A percentile compares a stretch with the other conserved stretches of the same genome.
These are phyloP conservation scores for Perdita meconis DNA, from an alignment of 2,888 invertebrate genomes.

Conservation along the genomic window DNA sequence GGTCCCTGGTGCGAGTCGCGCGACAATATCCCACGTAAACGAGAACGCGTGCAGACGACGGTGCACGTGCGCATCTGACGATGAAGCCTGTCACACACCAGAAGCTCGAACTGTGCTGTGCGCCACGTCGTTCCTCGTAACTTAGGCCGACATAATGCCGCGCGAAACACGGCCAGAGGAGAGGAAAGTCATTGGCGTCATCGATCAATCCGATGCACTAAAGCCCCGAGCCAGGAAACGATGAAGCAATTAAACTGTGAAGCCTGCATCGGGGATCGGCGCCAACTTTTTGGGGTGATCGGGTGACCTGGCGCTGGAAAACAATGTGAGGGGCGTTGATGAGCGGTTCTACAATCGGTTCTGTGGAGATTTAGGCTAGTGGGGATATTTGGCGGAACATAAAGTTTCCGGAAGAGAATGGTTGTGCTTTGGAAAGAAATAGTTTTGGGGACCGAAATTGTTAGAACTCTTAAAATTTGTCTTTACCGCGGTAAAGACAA, in stretches of 20 bases:
- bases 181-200: conserved; percentile 52
- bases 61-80: conserved; percentile 52
- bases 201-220: conserved; percentile 48
- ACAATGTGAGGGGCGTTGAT: no score
- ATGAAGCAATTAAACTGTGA: conserved; percentile 24
- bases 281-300: not conserved
- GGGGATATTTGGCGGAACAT: no score
- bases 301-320: no score
- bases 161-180: conserved; percentile 32
- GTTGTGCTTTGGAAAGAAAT: no score
- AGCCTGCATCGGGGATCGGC: not conserved
- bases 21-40: conserved; percentile 47
- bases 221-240: not conserved
- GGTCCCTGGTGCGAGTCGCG: conserved; percentile 34
- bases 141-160: conserved; percentile 43
- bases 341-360: no score
- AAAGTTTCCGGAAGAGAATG: no score
- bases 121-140: conserved; percentile 36
- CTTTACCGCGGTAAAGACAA: no score
- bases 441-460: no score
- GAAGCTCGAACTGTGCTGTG: conserved; percentile 31
- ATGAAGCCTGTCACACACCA: conserved; percentile 61
- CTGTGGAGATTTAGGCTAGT: no score
- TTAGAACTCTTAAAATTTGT: no score
- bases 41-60: conserved; percentile 18